These are phyloP conservation scores for Myotis findleyi DNA, from an alignment of 2,797 vertebrate species.

Conservation along the genomic window DNA sequence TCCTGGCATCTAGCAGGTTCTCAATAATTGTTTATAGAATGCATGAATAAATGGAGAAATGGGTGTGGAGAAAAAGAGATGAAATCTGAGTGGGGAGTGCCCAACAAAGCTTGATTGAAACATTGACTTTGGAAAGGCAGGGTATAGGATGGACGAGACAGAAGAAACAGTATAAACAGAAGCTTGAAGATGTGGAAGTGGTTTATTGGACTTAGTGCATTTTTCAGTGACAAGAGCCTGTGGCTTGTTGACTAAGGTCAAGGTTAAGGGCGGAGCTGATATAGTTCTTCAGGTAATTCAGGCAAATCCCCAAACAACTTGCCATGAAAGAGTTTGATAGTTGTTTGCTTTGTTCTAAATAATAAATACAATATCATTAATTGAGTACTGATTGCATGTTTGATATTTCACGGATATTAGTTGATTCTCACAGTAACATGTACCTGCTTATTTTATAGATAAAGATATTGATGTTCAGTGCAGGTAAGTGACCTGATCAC, in stretches of 20 bases:
- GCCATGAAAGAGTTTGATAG: not conserved
- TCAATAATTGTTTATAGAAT: constrained; percentile 22
- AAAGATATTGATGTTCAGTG: not conserved
- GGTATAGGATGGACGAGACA: not conserved
- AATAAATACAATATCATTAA: not conserved
- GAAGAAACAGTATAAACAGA: not conserved
- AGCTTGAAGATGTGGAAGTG: not conserved
- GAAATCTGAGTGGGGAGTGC: not conserved
- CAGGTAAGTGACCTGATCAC: not conserved
- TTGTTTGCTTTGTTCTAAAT: not conserved
- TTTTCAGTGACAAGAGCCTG: not conserved
- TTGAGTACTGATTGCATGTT: not conserved
- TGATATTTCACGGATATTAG: not conserved
- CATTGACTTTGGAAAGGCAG: not conserved
- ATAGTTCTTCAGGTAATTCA: not conserved
- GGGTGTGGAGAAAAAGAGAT: not conserved
- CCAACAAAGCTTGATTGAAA: not conserved
- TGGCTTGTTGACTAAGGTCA: not conserved
- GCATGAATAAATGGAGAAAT: not conserved
- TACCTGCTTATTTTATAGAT: constrained; percentile 10
- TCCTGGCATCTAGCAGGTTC: not conserved
- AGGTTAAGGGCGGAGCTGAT: not conserved
- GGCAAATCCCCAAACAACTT: not conserved
- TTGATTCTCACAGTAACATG: not conserved
- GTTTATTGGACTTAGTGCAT: not conserved